These are phyloP conservation scores for Eumacrocentrus americanus DNA, from an alignment of 2,888 invertebrate genomes.

Conservation along the genomic window DNA sequence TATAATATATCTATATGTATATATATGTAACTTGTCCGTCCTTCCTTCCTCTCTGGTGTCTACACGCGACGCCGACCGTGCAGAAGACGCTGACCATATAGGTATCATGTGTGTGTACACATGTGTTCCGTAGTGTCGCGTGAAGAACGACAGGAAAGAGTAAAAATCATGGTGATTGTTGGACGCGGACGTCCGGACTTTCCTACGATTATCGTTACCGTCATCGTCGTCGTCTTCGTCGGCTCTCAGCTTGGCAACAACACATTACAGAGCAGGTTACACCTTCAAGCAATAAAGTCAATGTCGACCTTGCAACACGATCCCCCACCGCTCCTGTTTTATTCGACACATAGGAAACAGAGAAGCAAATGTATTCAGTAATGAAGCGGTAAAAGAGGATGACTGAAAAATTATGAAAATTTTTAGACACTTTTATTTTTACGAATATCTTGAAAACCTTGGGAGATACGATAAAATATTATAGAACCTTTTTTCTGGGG, in stretches of 20 bases:
- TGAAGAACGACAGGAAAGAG: too few species aligned
- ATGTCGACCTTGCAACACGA: too few species aligned
- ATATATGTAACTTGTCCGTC: background rate
- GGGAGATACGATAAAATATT: background rate
- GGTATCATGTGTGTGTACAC: background rate
- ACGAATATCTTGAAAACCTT: background rate
- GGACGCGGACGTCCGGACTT: background rate
- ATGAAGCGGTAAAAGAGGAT: too few species aligned
- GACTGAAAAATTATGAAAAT: background rate
- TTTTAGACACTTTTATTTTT: background rate
- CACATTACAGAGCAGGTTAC: too few species aligned
- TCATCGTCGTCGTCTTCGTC: background rate
- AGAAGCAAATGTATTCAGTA: too few species aligned
- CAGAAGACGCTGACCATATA: background rate
- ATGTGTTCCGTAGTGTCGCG: too few species aligned
- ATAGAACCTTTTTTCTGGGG: background rate
- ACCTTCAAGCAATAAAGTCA: too few species aligned
- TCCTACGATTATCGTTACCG: background rate
- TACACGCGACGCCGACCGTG: background rate
- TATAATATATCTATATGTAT: background rate
- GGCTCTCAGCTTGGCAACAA: background rate
- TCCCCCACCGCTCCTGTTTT: too few species aligned
- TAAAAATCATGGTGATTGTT: background rate
- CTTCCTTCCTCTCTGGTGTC: conserved; percentile 3
- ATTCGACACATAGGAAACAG: too few species aligned